Base-by-base conservation (phyloP, 1,140 invertebrate species). In the Portunus trituberculatus region DNA sequence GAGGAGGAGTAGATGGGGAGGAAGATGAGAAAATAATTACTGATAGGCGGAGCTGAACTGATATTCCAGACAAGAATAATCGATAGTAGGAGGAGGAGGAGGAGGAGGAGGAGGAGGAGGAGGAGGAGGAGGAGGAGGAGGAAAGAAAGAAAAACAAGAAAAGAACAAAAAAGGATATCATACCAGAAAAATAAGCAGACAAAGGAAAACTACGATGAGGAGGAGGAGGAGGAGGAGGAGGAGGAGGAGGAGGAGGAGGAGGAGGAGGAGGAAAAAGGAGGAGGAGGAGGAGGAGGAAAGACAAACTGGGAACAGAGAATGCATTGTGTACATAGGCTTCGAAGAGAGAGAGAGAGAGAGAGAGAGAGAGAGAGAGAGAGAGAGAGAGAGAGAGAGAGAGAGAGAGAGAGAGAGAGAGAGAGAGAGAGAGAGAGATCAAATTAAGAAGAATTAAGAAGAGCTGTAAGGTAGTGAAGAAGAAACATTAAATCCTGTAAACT, bases 331-430 rank as follows among this genome's bases (percentile, higher is more conserved):
- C 67, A n/a, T 76, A 76, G 20, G 6, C 67, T 6, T 8, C 67
- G 25, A 76, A 76, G n/a, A 25, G 67, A 76, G 67, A 76, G n/a
- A n/a, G 67, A n/a, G n/a, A 88, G 86, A 32, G 86, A 32, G 29
- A 88, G 86, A 32, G 29, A 29, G 29, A 46, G n/a, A 28, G 86
- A 88, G 29, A 28, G 29, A 28, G n/a, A 46, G 29, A 20, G 86
- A 46, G n/a, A 28, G 86, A 28, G n/a, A 46, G 45, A 46, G 86
- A 88, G 29, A 28, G 45, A 46, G 28, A 45, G 32, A 76, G 67
- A n/a, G n/a, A 76, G 67, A 76, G 67, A 76, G n/a, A 76, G n/a
- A 76, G 67, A 76, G 67, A 76, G 67, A 76, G 67, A n/a, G n/a
- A n/a, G 67, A n/a, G 67, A n/a, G n/a, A 76, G 67, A 76, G 67